Base-by-base conservation (phyloP, 1,140 invertebrate genomes). In the Drosophila kepulauana region DNA sequence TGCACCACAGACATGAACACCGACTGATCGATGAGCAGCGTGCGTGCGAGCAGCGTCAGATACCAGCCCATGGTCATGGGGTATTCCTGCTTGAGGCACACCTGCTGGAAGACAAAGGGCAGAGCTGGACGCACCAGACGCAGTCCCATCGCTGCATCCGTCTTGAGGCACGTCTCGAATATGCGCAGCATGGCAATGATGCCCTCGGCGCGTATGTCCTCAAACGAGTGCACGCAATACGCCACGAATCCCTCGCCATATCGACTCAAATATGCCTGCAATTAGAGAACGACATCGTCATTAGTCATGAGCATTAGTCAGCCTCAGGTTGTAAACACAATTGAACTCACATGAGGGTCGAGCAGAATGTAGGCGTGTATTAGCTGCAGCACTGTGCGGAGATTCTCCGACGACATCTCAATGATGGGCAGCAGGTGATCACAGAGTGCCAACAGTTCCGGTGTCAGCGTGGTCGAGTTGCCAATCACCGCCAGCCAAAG, bases 401-500 rank as follows among this genome's bases (percentile, higher is more conserved):
- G 93, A 91, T 97, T 96, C 87, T 98, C 97, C 1, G 96, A 95
- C 1, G 97, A 96, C 89, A 95, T 94, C 93, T 98, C 97, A 76
- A 98, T 93, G 57, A 98, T 94, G 20, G 95, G 94, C 54, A 96
- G 94, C 92, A 99, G 94, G 92, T 97, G 97, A 67, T 94, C 93
- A 79, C 96, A 96, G 10, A 99, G 93, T 69, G 95, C 94, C 79
- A 98, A 93, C 43, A 98, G 94, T 57, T 95, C 94, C 11, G 94
- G 93, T 0, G 94, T 94, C 38, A 95, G 92, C 0, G 92, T 86
- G 0, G 96, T 94, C 1, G 96, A 94, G 86, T 97, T 96, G 89
- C 98, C 96, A 58, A 99, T 93, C 10, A 98, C 94, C 3, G 96
- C 95, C 56, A 96, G 93, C 98, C 98, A 99, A 58, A 99, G 94